Evolutionary conservation across 2,797 vertebrate species (phyloP).

Genomic region (Aeoliscus strigatus): DNA sequence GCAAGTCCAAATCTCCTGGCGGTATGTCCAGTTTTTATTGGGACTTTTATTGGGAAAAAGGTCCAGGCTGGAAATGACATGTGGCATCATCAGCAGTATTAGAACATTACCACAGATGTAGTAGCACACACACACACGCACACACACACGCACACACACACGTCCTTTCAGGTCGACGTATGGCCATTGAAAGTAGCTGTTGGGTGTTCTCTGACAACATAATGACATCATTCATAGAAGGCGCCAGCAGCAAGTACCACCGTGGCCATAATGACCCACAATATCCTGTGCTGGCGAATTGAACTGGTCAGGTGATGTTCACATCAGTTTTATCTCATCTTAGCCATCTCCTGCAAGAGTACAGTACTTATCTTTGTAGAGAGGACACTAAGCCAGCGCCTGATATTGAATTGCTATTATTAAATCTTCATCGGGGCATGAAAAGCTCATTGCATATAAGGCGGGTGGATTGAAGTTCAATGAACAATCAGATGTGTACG

Average conservation of each 20-base stretch:
- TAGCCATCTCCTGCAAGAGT: slow-evolving; percentile 20
- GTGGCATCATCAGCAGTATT: slow-evolving; percentile 1
- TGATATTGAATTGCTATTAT: slow-evolving; percentile 49
- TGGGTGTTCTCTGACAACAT: slow-evolving; percentile 17
- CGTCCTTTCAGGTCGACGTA: too few species aligned
- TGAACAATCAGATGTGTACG: slow-evolving; percentile 42
- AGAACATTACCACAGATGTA: too few species aligned
- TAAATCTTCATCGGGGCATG: slow-evolving; percentile 54
- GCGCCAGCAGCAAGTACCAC: not conserved
- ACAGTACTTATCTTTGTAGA: slow-evolving; percentile 27
- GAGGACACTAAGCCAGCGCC: slow-evolving; percentile 23
- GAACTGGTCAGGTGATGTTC: slow-evolving; percentile 20
- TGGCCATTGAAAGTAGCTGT: slow-evolving; percentile 12
- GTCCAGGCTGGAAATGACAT: not conserved
- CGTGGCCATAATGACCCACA: slow-evolving; percentile 10
- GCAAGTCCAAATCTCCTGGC: too few species aligned
- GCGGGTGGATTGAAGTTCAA: slow-evolving; percentile 46
- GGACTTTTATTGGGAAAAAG: slow-evolving; percentile 2
- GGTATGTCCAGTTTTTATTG: too few species aligned
- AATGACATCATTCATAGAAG: slow-evolving; percentile 29
- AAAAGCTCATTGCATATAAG: slow-evolving; percentile 42
- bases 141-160: too few species aligned
- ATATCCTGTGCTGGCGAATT: slow-evolving; percentile 14
- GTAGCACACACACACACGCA: too few species aligned
- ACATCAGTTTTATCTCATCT: slow-evolving; percentile 29